A percentile compares a stretch with the other conserved stretches of the same genome.
Evolutionary conservation across 1,140 invertebrate genomes (phyloP).

Genomic region (fruit fly (Drosophila melanogaster)): Release_6_plus_ISO1_MT NC_004354.4:5443501-5444000

Average conservation of each 20-base stretch:
- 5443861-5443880: neutral
- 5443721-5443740: constrained; percentile 7
- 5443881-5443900: neutral
- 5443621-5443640: constrained; percentile 2
- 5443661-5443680: constrained; percentile 67
- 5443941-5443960: neutral
- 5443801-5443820: too few species aligned
- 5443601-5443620: neutral
- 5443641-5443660: constrained; percentile 55
- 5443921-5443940: neutral
- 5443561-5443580: neutral
- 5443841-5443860: too few species aligned
- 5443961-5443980: neutral
- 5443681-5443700: constrained; percentile 29
- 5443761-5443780: neutral
- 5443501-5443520: constrained; percentile 65
- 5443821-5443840: too few species aligned
- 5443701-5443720: neutral
- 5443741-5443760: neutral
- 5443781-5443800: too few species aligned
- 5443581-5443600: neutral
- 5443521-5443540: constrained; percentile 24
- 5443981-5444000: neutral
- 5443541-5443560: constrained; percentile 3
- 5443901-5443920: constrained; percentile 10